Evolutionary conservation across 2,888 invertebrate species (phyloP).

Genomic region (Ctenicera cuprea): DNA sequence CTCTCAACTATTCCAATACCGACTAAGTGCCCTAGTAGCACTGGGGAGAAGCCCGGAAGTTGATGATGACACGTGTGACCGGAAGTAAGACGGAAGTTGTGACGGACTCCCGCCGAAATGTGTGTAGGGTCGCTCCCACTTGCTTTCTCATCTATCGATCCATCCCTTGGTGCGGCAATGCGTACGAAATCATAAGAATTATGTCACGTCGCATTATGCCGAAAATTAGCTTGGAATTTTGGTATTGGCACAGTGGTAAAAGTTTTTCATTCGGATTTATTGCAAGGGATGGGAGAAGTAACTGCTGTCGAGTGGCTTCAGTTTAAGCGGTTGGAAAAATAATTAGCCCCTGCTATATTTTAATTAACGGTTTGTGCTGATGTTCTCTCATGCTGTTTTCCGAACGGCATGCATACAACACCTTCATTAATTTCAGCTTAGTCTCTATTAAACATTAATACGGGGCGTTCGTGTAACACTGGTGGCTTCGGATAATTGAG

Average conservation of each 20-base stretch:
- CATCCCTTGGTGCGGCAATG: constrained; percentile 5
- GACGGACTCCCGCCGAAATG: constrained; percentile 25
- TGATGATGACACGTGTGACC: constrained; percentile 48
- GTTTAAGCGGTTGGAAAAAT: constrained; percentile 54
- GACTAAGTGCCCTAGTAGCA: constrained; percentile 28
- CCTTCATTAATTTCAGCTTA: constrained; percentile 56
- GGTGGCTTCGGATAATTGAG: constrained; percentile 43
- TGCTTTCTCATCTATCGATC: constrained; percentile 11
- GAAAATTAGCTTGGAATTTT: too few species aligned
- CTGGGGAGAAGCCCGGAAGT: constrained; percentile 40
- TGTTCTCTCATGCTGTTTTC: constrained; percentile 47
- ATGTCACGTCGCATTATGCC: too few species aligned
- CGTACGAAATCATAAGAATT: too few species aligned
- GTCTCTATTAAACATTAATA: constrained; percentile 51
- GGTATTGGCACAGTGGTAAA: too few species aligned
- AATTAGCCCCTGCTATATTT: constrained; percentile 54
- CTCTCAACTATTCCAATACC: constrained; percentile 57
- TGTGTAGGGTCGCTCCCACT: not conserved
- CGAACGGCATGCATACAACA: constrained; percentile 54
- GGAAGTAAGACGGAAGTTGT: constrained; percentile 41
- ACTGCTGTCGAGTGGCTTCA: constrained; percentile 43
- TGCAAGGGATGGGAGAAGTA: not conserved
- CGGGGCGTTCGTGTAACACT: constrained; percentile 36
- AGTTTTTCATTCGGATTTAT: too few species aligned
- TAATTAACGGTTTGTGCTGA: constrained; percentile 48